These are phyloP conservation scores for Lepidothrix coronata DNA, from an alignment of 2,113 vertebrate species.

Conservation along the genomic window DNA sequence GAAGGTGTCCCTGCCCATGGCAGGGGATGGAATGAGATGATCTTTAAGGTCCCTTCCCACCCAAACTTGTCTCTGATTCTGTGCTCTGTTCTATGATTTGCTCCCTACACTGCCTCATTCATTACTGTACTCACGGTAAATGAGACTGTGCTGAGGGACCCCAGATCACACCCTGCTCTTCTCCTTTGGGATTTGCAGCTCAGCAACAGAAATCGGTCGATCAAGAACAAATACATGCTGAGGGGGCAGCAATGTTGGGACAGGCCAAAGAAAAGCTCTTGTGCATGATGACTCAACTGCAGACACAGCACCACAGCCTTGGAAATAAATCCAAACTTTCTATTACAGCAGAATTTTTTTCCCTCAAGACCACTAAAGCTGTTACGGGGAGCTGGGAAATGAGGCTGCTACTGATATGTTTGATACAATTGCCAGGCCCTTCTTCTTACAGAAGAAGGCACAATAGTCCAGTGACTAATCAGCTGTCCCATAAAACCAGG, in stretches of 20 bases:
- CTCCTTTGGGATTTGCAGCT: neutral
- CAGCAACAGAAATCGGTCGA: neutral
- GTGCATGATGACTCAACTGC: neutral
- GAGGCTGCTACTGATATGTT: neutral
- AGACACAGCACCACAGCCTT: neutral
- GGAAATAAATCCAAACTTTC: neutral
- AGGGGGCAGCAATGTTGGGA: neutral
- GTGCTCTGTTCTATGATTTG: neutral
- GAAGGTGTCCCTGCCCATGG: neutral
- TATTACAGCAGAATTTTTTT: neutral
- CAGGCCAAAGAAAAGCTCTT: neutral
- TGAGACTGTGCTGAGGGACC: neutral
- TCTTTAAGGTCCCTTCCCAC: neutral
- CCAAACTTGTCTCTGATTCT: neutral
- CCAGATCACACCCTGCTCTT: rapidly evolving
- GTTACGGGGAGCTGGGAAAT: neutral
- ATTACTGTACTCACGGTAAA: neutral
- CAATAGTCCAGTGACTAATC: neutral
- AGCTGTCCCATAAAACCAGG: neutral
- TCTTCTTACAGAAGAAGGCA: neutral
- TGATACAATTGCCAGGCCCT: neutral
- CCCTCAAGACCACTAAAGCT: neutral
- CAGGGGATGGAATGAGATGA: too few relatives aligned
- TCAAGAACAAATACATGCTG: rapidly evolving
- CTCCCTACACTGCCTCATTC: neutral